A percentile compares a stretch with the other conserved stretches of the same genome.
These are phyloP conservation scores for Scophthalmus maximus DNA, from an alignment of 2,113 vertebrate species.

Conservation along the genomic window DNA sequence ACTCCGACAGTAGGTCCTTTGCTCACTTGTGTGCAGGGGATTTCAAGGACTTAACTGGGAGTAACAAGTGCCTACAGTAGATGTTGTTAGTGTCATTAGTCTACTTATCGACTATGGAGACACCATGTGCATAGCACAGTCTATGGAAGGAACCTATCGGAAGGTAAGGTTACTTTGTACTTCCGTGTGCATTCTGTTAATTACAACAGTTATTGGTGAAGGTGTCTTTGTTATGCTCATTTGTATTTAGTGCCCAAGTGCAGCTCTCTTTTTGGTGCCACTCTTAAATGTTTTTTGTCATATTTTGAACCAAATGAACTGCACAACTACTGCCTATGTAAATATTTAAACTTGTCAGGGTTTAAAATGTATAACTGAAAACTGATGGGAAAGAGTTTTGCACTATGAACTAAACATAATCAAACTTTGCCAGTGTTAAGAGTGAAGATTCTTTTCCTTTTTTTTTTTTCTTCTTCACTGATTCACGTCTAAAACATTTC, in stretches of 20 bases:
- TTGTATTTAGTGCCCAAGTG: background rate
- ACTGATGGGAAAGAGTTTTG: no score
- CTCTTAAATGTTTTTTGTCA: no score
- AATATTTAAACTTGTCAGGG: background rate
- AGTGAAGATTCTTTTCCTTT: no score
- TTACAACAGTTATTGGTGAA: background rate
- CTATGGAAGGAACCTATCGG: constrained; percentile 9
- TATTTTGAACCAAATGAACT: background rate
- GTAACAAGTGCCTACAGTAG: constrained; percentile 69
- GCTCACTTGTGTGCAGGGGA: constrained; percentile 71
- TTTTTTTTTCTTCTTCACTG: background rate
- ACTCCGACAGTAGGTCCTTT: constrained; percentile 54
- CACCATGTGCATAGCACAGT: constrained; percentile 32
- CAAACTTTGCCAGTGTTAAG: no score
- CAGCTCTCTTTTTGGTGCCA: no score
- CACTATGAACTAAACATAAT: no score
- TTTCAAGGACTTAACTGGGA: constrained; percentile 75
- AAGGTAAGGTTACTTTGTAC: constrained; percentile 57
- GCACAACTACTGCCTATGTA: background rate
- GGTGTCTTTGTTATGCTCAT: background rate
- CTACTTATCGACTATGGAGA: constrained; percentile 56
- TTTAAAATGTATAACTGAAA: background rate
- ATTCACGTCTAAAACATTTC: background rate
- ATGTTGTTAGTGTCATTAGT: constrained; percentile 61
- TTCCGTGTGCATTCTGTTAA: background rate